Percentiles rank a stretch among this genome's conserved stretches.
Conservation (phyloP, 2,888 invertebrate genomes). For the Thera obeliscata region DNA sequence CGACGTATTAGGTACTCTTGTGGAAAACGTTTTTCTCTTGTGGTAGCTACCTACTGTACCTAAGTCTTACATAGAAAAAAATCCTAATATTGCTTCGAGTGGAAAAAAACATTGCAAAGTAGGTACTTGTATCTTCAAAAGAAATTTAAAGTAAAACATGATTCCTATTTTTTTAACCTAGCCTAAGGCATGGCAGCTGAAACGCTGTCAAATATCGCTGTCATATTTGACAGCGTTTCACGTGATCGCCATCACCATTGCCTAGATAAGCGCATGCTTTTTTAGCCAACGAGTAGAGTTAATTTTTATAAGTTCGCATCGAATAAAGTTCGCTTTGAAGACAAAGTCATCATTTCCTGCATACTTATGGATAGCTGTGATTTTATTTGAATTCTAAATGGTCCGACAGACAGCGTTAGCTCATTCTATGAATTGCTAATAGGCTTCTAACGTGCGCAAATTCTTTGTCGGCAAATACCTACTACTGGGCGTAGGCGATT, state of each 20-base stretch:
- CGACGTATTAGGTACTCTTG: too few species aligned
- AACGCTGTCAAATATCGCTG: too few species aligned
- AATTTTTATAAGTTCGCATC: background rate
- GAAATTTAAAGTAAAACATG: background rate
- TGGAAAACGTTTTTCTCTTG: too few species aligned
- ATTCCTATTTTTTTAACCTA: background rate
- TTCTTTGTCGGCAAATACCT: constrained; percentile 8
- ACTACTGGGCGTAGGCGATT: constrained; percentile 7
- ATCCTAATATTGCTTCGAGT: too few species aligned
- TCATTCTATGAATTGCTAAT: constrained; percentile 50
- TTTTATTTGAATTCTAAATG: constrained; percentile 23
- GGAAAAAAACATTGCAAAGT: too few species aligned
- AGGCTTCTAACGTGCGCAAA: constrained; percentile 32
- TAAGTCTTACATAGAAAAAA: too few species aligned
- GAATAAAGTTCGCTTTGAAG: background rate
- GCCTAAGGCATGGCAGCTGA: too few species aligned
- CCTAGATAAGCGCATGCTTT: too few species aligned
- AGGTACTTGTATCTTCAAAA: too few species aligned
- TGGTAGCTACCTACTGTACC: too few species aligned
- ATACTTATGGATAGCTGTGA: constrained; percentile 40
- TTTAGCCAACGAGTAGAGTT: background rate
- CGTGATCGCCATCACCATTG: too few species aligned
- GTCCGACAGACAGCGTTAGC: constrained; percentile 19
- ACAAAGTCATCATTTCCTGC: constrained; percentile 19
- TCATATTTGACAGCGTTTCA: too few species aligned